Evolutionary conservation across 2,113 vertebrate species (phyloP).

Genomic region (Syrmaticus mikado): DNA sequence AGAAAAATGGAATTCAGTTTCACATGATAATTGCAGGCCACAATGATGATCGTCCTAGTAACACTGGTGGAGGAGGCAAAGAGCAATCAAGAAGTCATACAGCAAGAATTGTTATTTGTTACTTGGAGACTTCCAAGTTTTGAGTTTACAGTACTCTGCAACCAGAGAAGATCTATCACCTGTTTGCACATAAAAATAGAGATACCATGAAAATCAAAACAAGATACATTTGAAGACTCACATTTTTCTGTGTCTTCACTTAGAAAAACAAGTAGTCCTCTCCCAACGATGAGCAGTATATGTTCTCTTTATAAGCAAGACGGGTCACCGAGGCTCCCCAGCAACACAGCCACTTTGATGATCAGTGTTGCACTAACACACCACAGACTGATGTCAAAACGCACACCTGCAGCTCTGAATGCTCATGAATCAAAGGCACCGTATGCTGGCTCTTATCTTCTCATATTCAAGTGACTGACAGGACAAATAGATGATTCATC

Average conservation of each 20-base stretch:
- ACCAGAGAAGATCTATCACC: neutral
- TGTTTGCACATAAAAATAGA: neutral
- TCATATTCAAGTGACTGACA: neutral
- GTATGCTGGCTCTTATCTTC: neutral
- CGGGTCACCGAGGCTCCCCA: neutral
- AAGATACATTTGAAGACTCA: neutral
- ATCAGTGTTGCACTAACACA: neutral
- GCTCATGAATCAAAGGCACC: neutral
- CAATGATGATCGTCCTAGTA: neutral
- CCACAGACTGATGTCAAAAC: neutral
- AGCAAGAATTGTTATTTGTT: neutral
- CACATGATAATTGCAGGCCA: neutral
- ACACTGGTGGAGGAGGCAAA: neutral
- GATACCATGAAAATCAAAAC: neutral
- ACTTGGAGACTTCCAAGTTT: neutral
- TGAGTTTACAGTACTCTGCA: neutral
- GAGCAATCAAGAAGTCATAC: neutral
- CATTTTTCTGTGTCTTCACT: neutral
- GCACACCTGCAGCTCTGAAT: neutral
- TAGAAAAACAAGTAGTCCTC: neutral
- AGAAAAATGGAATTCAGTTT: neutral
- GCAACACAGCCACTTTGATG: neutral
- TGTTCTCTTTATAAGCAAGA: neutral
- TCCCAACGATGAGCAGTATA: fast-evolving
- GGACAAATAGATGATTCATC: constrained; percentile 46